These are phyloP conservation scores for Oncorhynchus mykiss DNA, from an alignment of 2,113 vertebrate species.

Conservation along the genomic window DNA sequence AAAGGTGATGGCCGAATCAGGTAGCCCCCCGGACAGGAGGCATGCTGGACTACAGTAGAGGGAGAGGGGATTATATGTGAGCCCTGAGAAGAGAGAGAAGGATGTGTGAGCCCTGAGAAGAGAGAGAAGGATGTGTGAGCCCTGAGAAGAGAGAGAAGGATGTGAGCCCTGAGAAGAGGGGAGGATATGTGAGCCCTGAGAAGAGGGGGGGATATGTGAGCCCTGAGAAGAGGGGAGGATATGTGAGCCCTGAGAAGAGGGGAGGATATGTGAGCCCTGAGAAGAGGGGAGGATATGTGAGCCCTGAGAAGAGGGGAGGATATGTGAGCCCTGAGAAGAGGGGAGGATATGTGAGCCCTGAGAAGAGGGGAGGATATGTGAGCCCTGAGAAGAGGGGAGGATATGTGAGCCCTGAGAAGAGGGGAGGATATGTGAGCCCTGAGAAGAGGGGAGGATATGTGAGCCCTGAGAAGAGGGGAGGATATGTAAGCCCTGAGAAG, in stretches of 20 bases:
- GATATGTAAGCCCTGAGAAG: not conserved
- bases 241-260: too few relatives aligned
- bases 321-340: too few relatives aligned
- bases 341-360: slow-evolving; percentile 2
- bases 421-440: not conserved
- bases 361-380: slow-evolving; percentile 20
- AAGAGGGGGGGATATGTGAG: too few relatives aligned
- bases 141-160: too few relatives aligned
- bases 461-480: slow-evolving; percentile 27
- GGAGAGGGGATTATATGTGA: not conserved
- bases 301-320: slow-evolving; percentile 2
- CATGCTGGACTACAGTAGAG: slow-evolving; percentile 51
- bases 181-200: too few relatives aligned
- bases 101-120: too few relatives aligned
- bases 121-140: slow-evolving; percentile 14
- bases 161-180: too few relatives aligned
- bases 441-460: not conserved
- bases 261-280: not conserved
- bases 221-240: too few relatives aligned
- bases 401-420: not conserved
- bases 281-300: not conserved
- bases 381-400: not conserved
- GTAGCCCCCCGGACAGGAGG: slow-evolving; percentile 80
- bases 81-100: not conserved
- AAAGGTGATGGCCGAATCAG: slow-evolving; percentile 90